A percentile compares a stretch with the other conserved stretches of the same genome.
phyloP scores from a whole-genome alignment of 2,797 vertebrate species.

The Sebastes melanostomus region DNA sequence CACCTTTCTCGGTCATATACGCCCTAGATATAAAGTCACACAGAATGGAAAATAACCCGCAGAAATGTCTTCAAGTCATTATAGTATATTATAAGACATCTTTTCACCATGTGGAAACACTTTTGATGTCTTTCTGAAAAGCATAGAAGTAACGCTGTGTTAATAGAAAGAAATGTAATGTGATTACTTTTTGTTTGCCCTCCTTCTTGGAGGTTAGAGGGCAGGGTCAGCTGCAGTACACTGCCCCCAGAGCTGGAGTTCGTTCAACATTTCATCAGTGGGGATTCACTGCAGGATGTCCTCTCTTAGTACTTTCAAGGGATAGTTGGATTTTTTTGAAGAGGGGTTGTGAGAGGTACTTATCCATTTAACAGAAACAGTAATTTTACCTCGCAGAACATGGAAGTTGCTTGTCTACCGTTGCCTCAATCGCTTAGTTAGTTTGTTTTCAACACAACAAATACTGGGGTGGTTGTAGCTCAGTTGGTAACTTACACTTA shows the following conservation, averaged over 20 bases:
- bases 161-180: background rate
- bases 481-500: background rate
- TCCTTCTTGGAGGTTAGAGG: conserved; percentile 6
- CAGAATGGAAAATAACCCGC: background rate
- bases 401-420: background rate
- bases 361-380: too few species aligned
- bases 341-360: background rate
- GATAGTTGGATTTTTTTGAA: background rate
- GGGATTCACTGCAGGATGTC: background rate
- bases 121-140: background rate
- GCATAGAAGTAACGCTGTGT: background rate
- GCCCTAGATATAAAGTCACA: background rate
- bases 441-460: background rate
- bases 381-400: background rate
- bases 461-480: too few species aligned
- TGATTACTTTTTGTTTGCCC: conserved; percentile 15
- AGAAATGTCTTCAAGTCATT: background rate
- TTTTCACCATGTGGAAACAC: background rate
- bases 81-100: background rate
- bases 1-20: background rate
- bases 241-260: background rate
- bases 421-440: background rate
- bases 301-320: background rate
- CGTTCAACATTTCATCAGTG: background rate
- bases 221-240: conserved; percentile 15